phyloP scores from a whole-genome alignment of 1,140 invertebrate genomes.

The Drosophila watanabei region DNA sequence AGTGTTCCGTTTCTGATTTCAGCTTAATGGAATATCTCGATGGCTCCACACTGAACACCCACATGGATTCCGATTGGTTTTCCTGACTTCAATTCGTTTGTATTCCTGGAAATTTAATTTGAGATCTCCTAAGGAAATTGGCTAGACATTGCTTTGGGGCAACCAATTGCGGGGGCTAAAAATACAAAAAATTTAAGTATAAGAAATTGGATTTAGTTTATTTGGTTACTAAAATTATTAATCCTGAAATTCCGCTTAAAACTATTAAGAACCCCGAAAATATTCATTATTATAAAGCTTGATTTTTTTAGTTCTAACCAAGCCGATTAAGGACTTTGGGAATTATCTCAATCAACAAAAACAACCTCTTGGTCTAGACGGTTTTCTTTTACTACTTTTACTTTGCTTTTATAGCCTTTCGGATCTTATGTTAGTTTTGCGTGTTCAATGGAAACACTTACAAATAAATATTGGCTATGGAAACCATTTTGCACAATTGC shows the following conservation, averaged over 20 bases:
- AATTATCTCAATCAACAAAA: slow-evolving; percentile 4
- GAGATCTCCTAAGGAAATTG: not conserved
- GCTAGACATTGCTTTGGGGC: not conserved
- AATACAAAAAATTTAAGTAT: not conserved
- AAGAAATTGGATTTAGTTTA: not conserved
- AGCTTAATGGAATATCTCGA: slow-evolving; percentile 39
- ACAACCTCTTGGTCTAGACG: not conserved
- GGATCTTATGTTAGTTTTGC: not conserved
- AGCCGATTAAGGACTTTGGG: not conserved
- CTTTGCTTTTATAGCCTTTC: not conserved
- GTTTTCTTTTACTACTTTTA: not conserved
- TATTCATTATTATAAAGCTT: too few species aligned
- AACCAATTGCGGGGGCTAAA: not conserved
- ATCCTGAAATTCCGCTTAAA: too few species aligned
- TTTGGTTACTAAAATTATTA: not conserved
- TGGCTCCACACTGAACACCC: slow-evolving; percentile 4
- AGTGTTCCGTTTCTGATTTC: slow-evolving; percentile 35
- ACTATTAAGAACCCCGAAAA: too few species aligned
- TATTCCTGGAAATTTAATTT: slow-evolving; percentile 8
- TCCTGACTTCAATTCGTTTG: not conserved
- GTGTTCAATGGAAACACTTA: slow-evolving; percentile 3
- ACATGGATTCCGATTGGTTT: slow-evolving; percentile 6
- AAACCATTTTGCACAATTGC: slow-evolving; percentile 8
- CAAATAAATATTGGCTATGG: not conserved
- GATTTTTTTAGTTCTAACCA: not conserved